Conservation (phyloP, 2,888 invertebrate genomes). For the Drosophila tripunctata region DNA sequence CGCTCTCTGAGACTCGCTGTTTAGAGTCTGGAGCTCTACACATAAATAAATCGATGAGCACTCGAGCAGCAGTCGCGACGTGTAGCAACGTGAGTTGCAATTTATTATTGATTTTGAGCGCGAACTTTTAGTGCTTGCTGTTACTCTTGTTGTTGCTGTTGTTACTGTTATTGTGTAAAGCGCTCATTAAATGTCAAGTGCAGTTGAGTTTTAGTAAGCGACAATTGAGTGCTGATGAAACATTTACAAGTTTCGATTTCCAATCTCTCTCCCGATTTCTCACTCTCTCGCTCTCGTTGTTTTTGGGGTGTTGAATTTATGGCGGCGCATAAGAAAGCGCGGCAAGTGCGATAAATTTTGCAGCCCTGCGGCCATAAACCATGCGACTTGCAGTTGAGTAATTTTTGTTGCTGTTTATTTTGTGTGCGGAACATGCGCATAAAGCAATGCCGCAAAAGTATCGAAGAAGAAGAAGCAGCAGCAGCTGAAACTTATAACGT, state of each 20-base stretch:
- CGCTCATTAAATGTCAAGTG: conserved; percentile 50
- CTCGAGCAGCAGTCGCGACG: conserved; percentile 52
- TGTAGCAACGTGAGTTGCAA: conserved; percentile 27
- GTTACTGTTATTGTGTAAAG: conserved; percentile 32
- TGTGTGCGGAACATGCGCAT: conserved; percentile 72
- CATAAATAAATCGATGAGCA: conserved; percentile 76
- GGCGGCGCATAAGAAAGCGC: conserved; percentile 62
- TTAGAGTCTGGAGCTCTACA: conserved; percentile 49
- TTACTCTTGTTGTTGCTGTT: conserved; percentile 22
- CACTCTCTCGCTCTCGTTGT: conserved; percentile 9
- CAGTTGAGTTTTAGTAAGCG: conserved; percentile 23
- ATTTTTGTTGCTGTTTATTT: conserved; percentile 61
- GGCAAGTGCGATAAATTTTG: conserved; percentile 76
- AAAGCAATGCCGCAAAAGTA: conserved; percentile 49
- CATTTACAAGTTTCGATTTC: conserved; percentile 19
- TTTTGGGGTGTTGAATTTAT: conserved; percentile 49
- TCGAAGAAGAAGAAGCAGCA: conserved; percentile 19
- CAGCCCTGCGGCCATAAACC: conserved; percentile 79
- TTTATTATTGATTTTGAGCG: conserved; percentile 63
- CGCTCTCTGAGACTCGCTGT: conserved; percentile 22
- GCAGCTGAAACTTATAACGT: conserved; percentile 33
- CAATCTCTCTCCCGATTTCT: background rate
- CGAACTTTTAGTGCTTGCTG: conserved; percentile 9
- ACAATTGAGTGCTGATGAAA: conserved; percentile 41
- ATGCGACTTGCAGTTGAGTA: conserved; percentile 75